phyloP scores from a whole-genome alignment of 2,797 vertebrate species.

The Margarornis squamiger region DNA sequence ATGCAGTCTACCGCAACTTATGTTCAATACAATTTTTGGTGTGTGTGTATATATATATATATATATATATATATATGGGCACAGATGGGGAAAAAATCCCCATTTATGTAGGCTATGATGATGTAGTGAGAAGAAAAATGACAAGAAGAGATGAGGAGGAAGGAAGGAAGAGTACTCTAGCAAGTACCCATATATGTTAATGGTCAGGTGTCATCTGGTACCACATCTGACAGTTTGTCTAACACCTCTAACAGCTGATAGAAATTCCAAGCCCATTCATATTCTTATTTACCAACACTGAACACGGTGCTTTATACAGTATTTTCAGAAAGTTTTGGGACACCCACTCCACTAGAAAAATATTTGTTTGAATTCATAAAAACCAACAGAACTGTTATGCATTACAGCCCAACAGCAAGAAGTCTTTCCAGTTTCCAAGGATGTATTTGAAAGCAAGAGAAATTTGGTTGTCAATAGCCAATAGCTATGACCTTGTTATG shows the following conservation, averaged over 20 bases:
- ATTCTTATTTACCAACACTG: background rate
- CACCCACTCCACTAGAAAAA: background rate
- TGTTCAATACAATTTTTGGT: background rate
- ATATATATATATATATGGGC: background rate
- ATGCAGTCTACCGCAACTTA: background rate
- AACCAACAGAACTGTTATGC: background rate
- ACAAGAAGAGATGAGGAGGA: background rate
- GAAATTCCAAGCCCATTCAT: background rate
- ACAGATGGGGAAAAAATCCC: background rate
- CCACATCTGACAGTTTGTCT: background rate
- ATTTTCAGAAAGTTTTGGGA: background rate
- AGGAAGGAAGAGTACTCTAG: background rate
- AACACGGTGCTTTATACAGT: background rate
- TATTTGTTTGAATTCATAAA: background rate
- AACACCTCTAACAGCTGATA: background rate
- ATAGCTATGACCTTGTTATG: conserved; percentile 11
- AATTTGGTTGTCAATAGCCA: conserved; percentile 25
- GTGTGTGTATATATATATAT: background rate
- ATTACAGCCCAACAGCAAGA: background rate
- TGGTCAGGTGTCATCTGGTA: background rate
- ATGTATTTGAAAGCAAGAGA: conserved; percentile 18
- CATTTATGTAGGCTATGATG: background rate
- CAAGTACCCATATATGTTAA: background rate
- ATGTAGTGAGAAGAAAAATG: background rate
- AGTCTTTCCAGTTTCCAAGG: background rate